Base-by-base conservation (phyloP, 2,113 vertebrate species). In the Arenaria interpres region DNA sequence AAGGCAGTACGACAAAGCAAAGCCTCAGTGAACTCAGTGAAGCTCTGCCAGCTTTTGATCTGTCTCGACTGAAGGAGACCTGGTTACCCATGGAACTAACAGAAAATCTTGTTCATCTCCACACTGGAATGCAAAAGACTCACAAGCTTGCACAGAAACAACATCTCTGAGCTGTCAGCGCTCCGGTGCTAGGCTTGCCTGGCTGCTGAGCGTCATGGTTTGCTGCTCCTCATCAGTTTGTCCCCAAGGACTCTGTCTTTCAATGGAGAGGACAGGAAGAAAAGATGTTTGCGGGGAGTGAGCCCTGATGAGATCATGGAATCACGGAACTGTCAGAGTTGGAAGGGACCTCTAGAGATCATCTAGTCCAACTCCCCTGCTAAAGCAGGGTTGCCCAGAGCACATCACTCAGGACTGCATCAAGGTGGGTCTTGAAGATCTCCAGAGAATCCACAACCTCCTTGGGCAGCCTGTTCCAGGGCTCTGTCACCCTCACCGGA, bases 61-160 rank as follows among this genome's bases (percentile, higher is more conserved):
- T 64, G 43, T 51, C 43, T 54, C 1, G 0, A 14, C 39, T 27
- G 39, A 69, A 63, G 39, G 22, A n/a, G 4, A 7, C 51, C 51
- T 15, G 5, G 30, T 12, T 57, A 20, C 41, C 51, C 6, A 0
- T 12, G 14, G n/a, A 76, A 28, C 24, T 23, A 57, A 53, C 17
- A 28, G 37, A 56, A 75, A 66, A 39, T 8, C 1, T 9, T 81
- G 62, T 27, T 81, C 60, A 27, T 14, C 37, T 67, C n/a, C 50
- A 10, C 1, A 2, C 27, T 45, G 50, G 62, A 54, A 67, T 22
- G n/a, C 25, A 63, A 18, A 74, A 60, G 2, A 39, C 75, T 76
- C 7, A 1, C 32, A 48, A 8, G 25, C 21, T 60, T 62, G 18
- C 2, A 2, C 3, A 7, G 68, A 76, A 37, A 12, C 3, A 6